Evolutionary conservation across 2,113 vertebrate genomes (phyloP), one percentile per base, ranked within the genome.

Genomic region (Syrrhaptes paradoxus): DNA sequence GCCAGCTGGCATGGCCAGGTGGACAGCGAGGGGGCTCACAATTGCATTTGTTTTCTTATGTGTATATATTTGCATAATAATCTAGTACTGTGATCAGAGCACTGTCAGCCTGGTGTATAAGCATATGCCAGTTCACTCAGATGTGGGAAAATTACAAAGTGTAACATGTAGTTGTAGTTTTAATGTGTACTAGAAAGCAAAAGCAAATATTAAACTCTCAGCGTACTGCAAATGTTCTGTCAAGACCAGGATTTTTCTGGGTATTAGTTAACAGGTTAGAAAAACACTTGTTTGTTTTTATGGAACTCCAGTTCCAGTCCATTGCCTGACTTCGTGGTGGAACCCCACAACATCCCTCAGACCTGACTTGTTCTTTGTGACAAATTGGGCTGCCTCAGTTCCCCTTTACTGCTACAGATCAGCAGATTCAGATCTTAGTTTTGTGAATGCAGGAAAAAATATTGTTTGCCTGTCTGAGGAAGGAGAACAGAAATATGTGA

Each of bases 141-240:
- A 31, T 0, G 0, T 67, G 67, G 85, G 59, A 86, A 94, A 86
- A 84, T 86, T 59, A 77, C 52, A 8, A 78, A 67, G 45, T 34
- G 22, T n/a, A 31, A 70, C 36, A 13, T 48, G 31, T 55, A 71
- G 31, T 34, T 83, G 75, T 43, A 17, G 41, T 71, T 88, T 84
- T 57, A 74, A 63, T 13, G 29, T 6, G 18, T 77, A 16, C 28
- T 63, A 75, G 82, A 93, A 86, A 93, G 71, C 72, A 63, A 85
- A 93, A 93, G 57, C 72, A 88, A 93, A 90, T 49, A 88, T 28
- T 71, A n/a, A 93, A 63, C 26, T 83, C 61, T 74, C 1, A 1
- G 18, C 36, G 8, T 24, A 41, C 59, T 81, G 55, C 55, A 71
- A 48, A 71, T 43, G 34, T 91, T 96, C 90, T 95, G 82, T 74